Percentiles rank a stretch among this genome's conserved stretches.
Evolutionary conservation across 2,113 vertebrate species (phyloP).

Genomic region (Cyphomyrus discorhynchus): DNA sequence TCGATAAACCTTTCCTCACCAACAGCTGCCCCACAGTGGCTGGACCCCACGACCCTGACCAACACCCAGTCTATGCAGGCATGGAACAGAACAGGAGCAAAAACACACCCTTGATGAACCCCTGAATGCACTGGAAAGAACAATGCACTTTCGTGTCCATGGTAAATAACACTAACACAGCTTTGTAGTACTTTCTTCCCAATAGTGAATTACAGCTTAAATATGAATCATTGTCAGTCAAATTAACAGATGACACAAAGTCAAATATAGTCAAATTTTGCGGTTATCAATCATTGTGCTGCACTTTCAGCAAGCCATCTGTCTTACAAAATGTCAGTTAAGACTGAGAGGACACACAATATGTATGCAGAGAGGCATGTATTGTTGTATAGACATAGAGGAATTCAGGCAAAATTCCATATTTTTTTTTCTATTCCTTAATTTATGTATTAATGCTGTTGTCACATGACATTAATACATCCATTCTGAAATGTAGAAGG

Average conservation of each 20-base stretch:
- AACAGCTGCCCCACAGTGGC: background rate
- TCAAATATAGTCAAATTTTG: constrained; percentile 2
- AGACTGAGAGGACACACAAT: background rate
- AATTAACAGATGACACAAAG: constrained; percentile 9
- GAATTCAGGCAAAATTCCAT: background rate
- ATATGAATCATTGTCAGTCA: constrained; percentile 4
- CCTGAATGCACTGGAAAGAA: background rate
- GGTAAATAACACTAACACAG: background rate
- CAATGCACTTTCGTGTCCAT: background rate
- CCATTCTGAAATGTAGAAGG: background rate
- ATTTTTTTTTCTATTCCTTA: background rate
- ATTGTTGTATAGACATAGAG: background rate
- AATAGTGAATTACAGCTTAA: background rate
- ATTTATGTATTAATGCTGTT: background rate
- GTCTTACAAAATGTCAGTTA: constrained; percentile 13
- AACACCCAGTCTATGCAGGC: background rate
- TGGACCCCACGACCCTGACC: background rate
- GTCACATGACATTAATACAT: background rate
- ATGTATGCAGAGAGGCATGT: background rate
- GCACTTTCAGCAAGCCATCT: constrained; percentile 10
- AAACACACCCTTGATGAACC: background rate
- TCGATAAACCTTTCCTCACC: background rate
- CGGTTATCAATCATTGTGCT: constrained; percentile 16
- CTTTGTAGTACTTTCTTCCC: background rate
- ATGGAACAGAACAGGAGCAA: background rate